These are phyloP conservation scores for Labeo rohita DNA, from an alignment of 2,113 vertebrate species.

Conservation along the genomic window DNA sequence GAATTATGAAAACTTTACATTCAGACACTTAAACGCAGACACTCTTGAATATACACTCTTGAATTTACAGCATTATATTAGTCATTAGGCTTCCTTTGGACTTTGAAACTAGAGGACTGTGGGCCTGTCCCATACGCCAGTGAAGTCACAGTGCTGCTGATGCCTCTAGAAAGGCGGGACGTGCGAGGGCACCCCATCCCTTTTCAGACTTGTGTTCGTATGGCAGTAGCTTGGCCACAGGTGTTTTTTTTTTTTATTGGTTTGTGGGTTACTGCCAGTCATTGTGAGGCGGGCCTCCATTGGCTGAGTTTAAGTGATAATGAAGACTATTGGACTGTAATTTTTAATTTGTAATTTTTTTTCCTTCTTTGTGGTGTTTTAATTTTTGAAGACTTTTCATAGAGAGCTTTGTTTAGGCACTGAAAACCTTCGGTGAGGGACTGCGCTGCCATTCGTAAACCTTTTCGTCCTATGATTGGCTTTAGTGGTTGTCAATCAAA, in stretches of 20 bases:
- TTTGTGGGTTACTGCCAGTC: conserved; percentile 68
- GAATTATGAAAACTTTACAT: conserved; percentile 31
- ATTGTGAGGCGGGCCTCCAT: conserved; percentile 74
- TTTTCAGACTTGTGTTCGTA: conserved; percentile 57
- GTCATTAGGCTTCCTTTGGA: conserved; percentile 62
- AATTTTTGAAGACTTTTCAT: conserved; percentile 38
- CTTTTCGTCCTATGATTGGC: conserved; percentile 66
- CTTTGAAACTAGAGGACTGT: conserved; percentile 53
- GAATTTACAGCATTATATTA: conserved; percentile 66
- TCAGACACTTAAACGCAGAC: conserved; percentile 51
- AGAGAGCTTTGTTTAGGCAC: conserved; percentile 50
- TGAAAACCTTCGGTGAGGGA: conserved; percentile 39
- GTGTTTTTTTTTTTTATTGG: conserved; percentile 58
- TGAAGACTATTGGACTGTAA: conserved; percentile 48
- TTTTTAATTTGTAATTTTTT: conserved; percentile 48
- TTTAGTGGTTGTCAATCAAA: conserved; percentile 63
- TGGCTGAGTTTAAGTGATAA: conserved; percentile 56
- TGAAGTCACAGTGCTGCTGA: conserved; percentile 39
- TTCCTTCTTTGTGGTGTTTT: conserved; percentile 38
- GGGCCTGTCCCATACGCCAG: conserved; percentile 28
- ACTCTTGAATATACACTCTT: conserved; percentile 65
- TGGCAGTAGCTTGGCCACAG: conserved; percentile 49
- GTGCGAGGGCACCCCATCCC: conserved; percentile 38
- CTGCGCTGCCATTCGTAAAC: conserved; percentile 68
- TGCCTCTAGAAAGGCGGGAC: conserved; percentile 23